Percentiles rank a stretch among this genome's conserved stretches.
Conservation (phyloP, 2,888 invertebrate genomes). For the Caradrina kadenii region DNA sequence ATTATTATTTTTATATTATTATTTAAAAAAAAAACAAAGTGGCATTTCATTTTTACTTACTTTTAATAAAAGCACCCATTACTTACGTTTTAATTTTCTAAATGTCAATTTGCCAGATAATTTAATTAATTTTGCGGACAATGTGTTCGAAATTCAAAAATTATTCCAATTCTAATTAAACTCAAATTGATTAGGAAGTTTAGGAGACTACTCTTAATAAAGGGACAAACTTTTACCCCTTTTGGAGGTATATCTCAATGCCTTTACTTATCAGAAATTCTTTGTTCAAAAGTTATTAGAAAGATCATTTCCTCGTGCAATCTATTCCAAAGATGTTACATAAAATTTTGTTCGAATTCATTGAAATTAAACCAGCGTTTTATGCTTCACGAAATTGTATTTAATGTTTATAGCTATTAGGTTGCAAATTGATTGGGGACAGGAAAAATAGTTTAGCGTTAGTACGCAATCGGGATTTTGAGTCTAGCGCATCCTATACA, state of each 20-base stretch:
- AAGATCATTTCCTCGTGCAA: constrained; percentile 55
- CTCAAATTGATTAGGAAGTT: constrained; percentile 60
- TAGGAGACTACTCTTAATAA: constrained; percentile 51
- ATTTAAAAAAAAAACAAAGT: too few relatives aligned
- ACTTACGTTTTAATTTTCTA: constrained; percentile 1
- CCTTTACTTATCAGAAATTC: constrained; percentile 56
- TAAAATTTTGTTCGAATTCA: constrained; percentile 45
- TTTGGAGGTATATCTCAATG: neutral
- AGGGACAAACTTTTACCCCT: constrained; percentile 56
- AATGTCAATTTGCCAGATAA: constrained; percentile 10
- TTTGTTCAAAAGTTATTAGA: constrained; percentile 62
- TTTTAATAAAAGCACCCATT: neutral
- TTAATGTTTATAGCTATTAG: neutral
- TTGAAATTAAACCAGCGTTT: constrained; percentile 23
- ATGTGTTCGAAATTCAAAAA: constrained; percentile 23
- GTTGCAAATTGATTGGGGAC: constrained; percentile 11
- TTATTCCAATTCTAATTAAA: constrained; percentile 44
- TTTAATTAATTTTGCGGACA: constrained; percentile 36
- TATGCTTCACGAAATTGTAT: constrained; percentile 30
- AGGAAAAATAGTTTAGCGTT: constrained; percentile 3
- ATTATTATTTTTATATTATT: too few relatives aligned
- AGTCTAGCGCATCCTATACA: constrained; percentile 14
- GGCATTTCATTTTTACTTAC: too few relatives aligned
- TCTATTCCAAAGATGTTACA: constrained; percentile 58
- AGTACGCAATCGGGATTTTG: constrained; percentile 23